Base-by-base conservation (phyloP, 2,797 vertebrate genomes). In the Scleropages formosus region DNA sequence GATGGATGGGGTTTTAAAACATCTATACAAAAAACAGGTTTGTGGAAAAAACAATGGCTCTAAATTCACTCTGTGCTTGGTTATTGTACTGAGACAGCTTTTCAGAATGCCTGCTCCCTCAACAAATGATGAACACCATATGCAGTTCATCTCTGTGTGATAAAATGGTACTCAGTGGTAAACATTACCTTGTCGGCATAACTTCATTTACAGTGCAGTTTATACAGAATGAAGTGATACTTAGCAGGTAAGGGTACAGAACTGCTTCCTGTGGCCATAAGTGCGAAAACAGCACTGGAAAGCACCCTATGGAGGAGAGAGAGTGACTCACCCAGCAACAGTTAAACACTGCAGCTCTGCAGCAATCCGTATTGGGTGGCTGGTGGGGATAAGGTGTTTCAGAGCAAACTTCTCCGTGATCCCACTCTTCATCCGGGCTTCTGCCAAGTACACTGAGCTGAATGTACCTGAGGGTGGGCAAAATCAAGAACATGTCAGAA, bases 331-430 rank as follows among this genome's bases (percentile, higher is more conserved):
- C 98, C 98, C 97, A 75, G 95, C 95, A 72, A 95, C 85, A 18
- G 94, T 95, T 68, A 99, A 93, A 87, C 98, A 99, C 87, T 99
- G 96, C 59, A 99, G 95, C 86, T 99, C 98, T 75, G 97, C 97
- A 68, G 97, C 97, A 51, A 98, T 94, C 78, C 97, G 93, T 69
- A 95, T 77, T 67, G 98, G 98, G 74, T 99, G 97, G 85, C 98
- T 99, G 75, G 96, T 99, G 56, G 98, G 98, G 84, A 99, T 96
- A 83, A 99, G 90, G 82, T 99, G 95, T 83, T 99, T 99, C 77
- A 99, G 83, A 74, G 98, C 98, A 89, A 98, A 95, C 90, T 91
- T 94, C 79, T 94, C 94, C 85, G 89, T 96, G 3, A 56, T 84
- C 74, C 96, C 95, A 63, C 93, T 87, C 47, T 78, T 90, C 86